Base-by-base conservation (phyloP, 2,113 vertebrate species). In the Thermophis baileyi region DNA sequence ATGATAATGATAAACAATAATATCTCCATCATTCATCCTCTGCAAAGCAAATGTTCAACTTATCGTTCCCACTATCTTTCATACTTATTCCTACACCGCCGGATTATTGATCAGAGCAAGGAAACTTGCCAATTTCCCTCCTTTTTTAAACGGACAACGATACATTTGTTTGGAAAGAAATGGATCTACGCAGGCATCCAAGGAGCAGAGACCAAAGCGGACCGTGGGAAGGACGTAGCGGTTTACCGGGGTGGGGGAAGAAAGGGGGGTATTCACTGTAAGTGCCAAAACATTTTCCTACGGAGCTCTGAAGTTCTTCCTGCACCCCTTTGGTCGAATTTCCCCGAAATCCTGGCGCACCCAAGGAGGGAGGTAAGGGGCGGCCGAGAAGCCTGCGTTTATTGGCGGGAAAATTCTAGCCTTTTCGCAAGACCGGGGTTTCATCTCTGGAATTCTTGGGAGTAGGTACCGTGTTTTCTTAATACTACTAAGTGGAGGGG, bases 31-130 rank as follows among this genome's bases (percentile, higher is more conserved):
- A 47, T 0, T 1, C 93, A 91, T 94, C 89, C 8, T 3, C 81
- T 0, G 96, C 12, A 96, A n/a, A 89, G 85, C 90, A 94, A 96
- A 92, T 96, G 69, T 93, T 96, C 91, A 51, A 94, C 91, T 97
- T 88, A 94, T 91, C 93, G 95, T 96, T 16, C 30, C 22, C 94
- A 86, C 85, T 94, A 93, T 25, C 92, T 85, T 95, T 93, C 87
- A 54, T 54, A 93, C 93, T 96, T 94, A 93, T 95, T 94, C 95
- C 88, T 96, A 46, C 93, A 94, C 94, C 95, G 94, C 94, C 89
- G 97, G 97, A 97, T 97, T 93, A 97, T 97, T 94, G 88, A 93
- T 91, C 1, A 91, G 96, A 96, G 97, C 97, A 97, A 88, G 92
- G 95, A 94, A 94, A 96, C 55, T 95, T 95, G 95, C 91, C 95